Conservation (phyloP, 2,888 invertebrate species). For the Nymphalis c-album region DNA sequence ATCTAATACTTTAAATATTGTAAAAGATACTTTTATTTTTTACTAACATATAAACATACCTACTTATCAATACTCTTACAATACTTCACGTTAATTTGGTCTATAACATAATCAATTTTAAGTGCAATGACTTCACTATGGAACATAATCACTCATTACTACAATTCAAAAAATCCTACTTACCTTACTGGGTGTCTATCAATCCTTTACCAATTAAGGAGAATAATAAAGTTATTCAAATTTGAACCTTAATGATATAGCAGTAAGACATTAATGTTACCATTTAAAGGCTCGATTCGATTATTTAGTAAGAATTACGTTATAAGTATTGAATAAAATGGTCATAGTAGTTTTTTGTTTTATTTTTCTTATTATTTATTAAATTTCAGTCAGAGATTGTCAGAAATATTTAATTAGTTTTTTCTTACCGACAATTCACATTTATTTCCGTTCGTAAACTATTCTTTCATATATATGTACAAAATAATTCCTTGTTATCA, state of each 20-base stretch:
- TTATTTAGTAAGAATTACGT: not conserved
- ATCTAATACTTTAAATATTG: no score
- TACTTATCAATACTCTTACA: not conserved
- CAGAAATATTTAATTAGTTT: no score
- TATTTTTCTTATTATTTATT: not conserved
- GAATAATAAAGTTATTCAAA: slow-evolving; percentile 6
- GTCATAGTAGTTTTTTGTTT: not conserved
- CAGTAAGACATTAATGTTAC: not conserved
- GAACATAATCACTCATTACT: slow-evolving; percentile 48
- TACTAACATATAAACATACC: no score
- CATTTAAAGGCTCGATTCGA: not conserved
- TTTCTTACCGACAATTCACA: no score
- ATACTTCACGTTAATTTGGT: slow-evolving; percentile 14
- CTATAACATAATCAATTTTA: slow-evolving; percentile 6
- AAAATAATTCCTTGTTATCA: no score
- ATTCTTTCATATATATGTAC: no score
- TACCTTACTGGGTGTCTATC: slow-evolving; percentile 36
- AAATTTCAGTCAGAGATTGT: no score
- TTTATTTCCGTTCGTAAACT: no score
- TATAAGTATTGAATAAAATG: not conserved
- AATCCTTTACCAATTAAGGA: slow-evolving; percentile 43
- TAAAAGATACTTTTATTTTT: no score
- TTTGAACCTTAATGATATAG: not conserved
- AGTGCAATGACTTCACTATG: slow-evolving; percentile 20
- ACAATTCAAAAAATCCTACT: slow-evolving; percentile 47